Evolutionary conservation across 2,113 vertebrate genomes (phyloP).

Genomic region (Gobio gobio): DNA sequence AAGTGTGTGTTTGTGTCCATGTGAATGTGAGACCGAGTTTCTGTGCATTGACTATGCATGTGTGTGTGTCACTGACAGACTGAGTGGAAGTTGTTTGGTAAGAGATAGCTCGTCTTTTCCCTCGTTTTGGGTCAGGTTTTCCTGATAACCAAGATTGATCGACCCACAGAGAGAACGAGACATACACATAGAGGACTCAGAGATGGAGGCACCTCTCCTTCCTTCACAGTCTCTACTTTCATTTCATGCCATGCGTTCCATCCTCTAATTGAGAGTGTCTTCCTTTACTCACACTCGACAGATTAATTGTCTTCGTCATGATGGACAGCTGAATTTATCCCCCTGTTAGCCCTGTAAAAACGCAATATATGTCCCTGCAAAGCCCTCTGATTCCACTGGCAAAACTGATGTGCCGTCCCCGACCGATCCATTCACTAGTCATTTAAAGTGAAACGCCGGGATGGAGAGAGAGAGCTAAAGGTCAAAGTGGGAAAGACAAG

Average conservation of each 20-base stretch:
- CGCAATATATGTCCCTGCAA: constrained; percentile 32
- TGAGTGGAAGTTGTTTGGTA: constrained; percentile 31
- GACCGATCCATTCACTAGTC: constrained; percentile 15
- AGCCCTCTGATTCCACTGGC: constrained; percentile 38
- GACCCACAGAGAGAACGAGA: constrained; percentile 63
- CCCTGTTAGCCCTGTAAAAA: constrained; percentile 53
- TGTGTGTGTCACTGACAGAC: constrained; percentile 11
- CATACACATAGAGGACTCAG: constrained; percentile 50
- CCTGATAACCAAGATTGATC: constrained; percentile 70
- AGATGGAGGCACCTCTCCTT: constrained; percentile 50
- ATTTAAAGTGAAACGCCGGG: constrained; percentile 16
- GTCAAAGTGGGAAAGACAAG: constrained; percentile 28
- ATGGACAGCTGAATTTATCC: constrained; percentile 51
- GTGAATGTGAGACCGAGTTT: not conserved
- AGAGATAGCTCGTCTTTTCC: constrained; percentile 58
- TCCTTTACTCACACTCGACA: constrained; percentile 52
- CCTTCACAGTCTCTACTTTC: constrained; percentile 30
- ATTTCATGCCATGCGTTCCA: constrained; percentile 27
- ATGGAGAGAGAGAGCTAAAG: constrained; percentile 25
- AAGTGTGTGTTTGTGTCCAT: not conserved
- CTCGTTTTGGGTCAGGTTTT: constrained; percentile 63
- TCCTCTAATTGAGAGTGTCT: constrained; percentile 50
- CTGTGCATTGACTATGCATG: not conserved
- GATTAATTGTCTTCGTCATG: constrained; percentile 56
- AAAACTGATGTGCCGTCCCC: constrained; percentile 15